Evolutionary conservation across 2,113 vertebrate genomes (phyloP), one percentile per base, ranked within the genome.

Genomic region (Glaucomys volans): DNA sequence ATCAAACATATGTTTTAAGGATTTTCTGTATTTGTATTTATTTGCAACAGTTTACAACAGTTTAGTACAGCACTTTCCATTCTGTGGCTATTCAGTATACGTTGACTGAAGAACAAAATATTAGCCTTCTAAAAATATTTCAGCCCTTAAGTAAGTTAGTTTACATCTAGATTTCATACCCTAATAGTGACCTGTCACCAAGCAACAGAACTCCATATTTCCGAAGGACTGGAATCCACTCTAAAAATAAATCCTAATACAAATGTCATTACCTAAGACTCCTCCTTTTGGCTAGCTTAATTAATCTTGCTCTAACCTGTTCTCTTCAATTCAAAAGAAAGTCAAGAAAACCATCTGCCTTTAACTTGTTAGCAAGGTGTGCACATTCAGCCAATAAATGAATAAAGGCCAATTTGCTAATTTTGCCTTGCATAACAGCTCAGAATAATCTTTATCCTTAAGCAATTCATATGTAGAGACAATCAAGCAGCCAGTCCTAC

Each of bases 171-270:
- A 80, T 83, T 97, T 87, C 67, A 87, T 17, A 77, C 50, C 40
- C 52, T 62, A 47, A 95, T 91, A 26, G 32, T 93, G 62, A 91
- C 76, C 64, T 97, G 57, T 95, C 44, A 83, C 30, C 50, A 86
- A 97, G 74, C 35, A 82, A 94, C n/a, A 95, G 75, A 35, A 74
- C 87, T 77, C 30, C 87, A 35, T 79, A 80, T 52, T 85, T 85
- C 47, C 84, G 91, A 96, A 90, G 44, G 76, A 71, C 4, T 92
- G 72, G 16, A 87, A 87, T 62, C 87, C 89, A 85, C 1, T 97
- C 77, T 91, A 97, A 97, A 96, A 97, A 92, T 91, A 95, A 95
- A 93, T 85, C 83, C 9, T 97, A 92, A 88, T 74, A 52, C 20
- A 88, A 87, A 92, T 80, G 37, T 84, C 93, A 97, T 76, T 88